Evolutionary conservation across 2,113 vertebrate species (phyloP), one percentile per base, ranked within the genome.

Genomic region (Pangasianodon hypophthalmus): DNA sequence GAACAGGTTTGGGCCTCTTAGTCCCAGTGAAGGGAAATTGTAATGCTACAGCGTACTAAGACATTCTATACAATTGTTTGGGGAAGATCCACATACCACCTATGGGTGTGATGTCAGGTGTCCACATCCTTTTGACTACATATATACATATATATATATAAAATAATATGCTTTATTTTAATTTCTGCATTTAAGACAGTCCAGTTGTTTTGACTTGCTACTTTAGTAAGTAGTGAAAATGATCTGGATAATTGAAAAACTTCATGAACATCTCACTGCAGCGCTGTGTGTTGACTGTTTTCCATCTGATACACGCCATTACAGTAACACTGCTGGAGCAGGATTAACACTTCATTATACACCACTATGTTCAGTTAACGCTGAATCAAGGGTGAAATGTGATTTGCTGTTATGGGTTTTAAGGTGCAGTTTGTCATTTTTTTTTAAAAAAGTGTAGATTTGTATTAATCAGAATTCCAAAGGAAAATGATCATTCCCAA

Each of bases 401-500:
- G 41, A 64, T 62, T 87, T 52, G 10, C 29, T 88, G 75, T 81
- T 81, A 26, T 2, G 24, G 48, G 29, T 64, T 10, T 85, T 32
- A 85, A 69, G 84, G 79, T 50, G 79, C 79, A 81, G 48, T 52
- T 81, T 81, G 79, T 81, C 2, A 18, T 81, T 16, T 79, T 16
- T 79, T 3, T 50, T 50, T 1, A 48, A 48, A 85, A 48, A 16
- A 46, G 2, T 37, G 18, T 75, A 79, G 9, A 26, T 48, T 50
- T 77, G 73, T 48, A 4, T 46, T 10, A 19, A 69, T 69, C n/a
- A 67, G 29, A 67, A 67, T 44, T 21, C 32, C 71, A 44, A 18
- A 37, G 21, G 26, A 73, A 69, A 37, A 71, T 32, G 11, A 32
- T 14, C n/a, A 37, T 41, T 73, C 37, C 16, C 32, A 16, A 0